Conservation (phyloP, 2,888 invertebrate species). For the Mesorhabditis belari region DNA sequence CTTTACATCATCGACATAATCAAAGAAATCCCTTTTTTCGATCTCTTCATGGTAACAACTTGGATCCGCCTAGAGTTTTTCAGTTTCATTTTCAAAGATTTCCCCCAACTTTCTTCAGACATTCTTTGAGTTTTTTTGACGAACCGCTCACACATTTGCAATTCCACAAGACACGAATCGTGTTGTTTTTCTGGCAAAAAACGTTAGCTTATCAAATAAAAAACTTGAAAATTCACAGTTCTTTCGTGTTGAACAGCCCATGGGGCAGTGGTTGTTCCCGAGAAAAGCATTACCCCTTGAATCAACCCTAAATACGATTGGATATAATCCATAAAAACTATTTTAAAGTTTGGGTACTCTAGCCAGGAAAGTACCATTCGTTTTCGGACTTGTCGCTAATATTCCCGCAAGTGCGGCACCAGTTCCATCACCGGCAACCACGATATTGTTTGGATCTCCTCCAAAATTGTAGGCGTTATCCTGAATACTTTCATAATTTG, state of each 20-base stretch:
- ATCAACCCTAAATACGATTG: not conserved
- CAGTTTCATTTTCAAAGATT: too few species aligned
- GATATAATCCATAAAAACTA: not conserved
- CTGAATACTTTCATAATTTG: not conserved
- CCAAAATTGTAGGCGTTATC: not conserved
- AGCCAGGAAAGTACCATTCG: not conserved
- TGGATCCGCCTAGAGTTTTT: not conserved
- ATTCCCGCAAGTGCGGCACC: not conserved
- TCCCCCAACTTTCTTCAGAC: too few species aligned
- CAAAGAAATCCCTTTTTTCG: not conserved
- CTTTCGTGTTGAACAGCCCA: not conserved
- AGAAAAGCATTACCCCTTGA: not conserved
- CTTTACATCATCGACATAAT: not conserved
- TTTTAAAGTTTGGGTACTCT: not conserved
- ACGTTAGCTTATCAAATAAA: not conserved
- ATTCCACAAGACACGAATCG: not conserved
- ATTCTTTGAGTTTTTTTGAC: not conserved
- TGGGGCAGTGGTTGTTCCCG: not conserved
- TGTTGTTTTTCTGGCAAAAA: not conserved
- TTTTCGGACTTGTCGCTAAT: not conserved
- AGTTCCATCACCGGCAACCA: not conserved
- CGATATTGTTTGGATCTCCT: not conserved
- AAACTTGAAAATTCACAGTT: not conserved
- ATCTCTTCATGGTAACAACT: not conserved
- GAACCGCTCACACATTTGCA: not conserved